These are phyloP conservation scores for Lepidurus couesii DNA, from an alignment of 1,140 invertebrate species.

Conservation along the genomic window DNA sequence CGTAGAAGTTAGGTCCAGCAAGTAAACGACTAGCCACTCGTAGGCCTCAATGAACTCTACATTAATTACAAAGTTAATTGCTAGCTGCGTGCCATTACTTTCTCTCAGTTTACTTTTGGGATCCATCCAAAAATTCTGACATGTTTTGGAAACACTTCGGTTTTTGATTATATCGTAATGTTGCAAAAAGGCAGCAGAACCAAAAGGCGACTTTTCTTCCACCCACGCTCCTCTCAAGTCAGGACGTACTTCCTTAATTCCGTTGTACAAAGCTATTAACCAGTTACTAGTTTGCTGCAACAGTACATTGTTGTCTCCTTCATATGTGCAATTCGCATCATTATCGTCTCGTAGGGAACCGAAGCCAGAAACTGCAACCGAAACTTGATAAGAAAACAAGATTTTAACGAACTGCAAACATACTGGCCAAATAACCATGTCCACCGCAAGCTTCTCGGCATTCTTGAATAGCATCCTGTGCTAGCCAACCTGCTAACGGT, in stretches of 20 bases:
- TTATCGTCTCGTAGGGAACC: slow-evolving; percentile 79
- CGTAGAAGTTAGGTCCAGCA: slow-evolving; percentile 58
- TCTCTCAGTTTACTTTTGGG: slow-evolving; percentile 25
- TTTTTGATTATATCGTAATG: background rate
- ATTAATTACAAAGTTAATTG: slow-evolving; percentile 37
- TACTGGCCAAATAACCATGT: slow-evolving; percentile 58
- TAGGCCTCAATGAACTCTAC: slow-evolving; percentile 63
- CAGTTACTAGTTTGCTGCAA: slow-evolving; percentile 91
- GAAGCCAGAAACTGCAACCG: slow-evolving; percentile 57
- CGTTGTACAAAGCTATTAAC: slow-evolving; percentile 57
- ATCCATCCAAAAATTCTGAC: background rate
- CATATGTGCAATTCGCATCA: slow-evolving; percentile 89
- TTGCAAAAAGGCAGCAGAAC: background rate
- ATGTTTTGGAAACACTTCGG: background rate
- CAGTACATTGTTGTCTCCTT: slow-evolving; percentile 93
- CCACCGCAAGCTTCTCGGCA: slow-evolving; percentile 84
- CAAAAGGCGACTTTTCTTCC: slow-evolving; percentile 5
- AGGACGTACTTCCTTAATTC: background rate
- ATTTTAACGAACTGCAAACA: background rate
- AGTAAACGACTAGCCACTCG: slow-evolving; percentile 73
- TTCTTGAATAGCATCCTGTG: slow-evolving; percentile 79
- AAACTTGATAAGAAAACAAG: background rate
- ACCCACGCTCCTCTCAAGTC: background rate
- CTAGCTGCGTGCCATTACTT: too few relatives aligned
- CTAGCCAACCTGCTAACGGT: slow-evolving; percentile 76